Percentiles rank a stretch among this genome's conserved stretches.
phyloP scores from a whole-genome alignment of 2,113 vertebrate genomes.

The Pontoporia blainvillei region DNA sequence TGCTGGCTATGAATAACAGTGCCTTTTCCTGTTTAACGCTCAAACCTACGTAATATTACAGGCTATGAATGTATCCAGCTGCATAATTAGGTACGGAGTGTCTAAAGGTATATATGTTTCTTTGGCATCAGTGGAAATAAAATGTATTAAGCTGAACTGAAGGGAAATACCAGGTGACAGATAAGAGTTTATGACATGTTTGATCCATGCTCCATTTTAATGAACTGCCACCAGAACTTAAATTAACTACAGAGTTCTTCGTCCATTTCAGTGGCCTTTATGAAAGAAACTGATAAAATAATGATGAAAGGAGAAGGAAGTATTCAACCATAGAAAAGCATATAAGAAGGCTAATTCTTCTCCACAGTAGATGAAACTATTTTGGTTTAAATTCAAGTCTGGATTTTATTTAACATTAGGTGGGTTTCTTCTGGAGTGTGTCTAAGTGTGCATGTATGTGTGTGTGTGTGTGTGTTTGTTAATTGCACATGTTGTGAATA shows the following conservation, averaged over 20 bases:
- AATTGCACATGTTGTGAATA: not conserved
- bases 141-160: constrained; percentile 71
- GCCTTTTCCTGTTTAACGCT: constrained; percentile 45
- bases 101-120: constrained; percentile 31
- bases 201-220: constrained; percentile 33
- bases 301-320: not conserved
- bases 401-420: not conserved
- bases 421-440: not conserved
- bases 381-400: constrained; percentile 22
- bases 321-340: not conserved
- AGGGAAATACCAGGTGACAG: constrained; percentile 63
- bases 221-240: not conserved
- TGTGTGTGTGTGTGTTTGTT: not conserved
- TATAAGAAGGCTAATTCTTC: not conserved
- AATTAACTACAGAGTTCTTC: constrained; percentile 19
- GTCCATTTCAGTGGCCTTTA: constrained; percentile 26
- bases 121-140: constrained; percentile 51
- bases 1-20: constrained; percentile 74
- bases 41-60: constrained; percentile 58
- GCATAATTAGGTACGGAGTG: constrained; percentile 61
- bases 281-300: constrained; percentile 32
- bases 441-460: too few relatives aligned
- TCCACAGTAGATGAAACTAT: not conserved
- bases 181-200: not conserved
- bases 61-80: constrained; percentile 61